Evolutionary conservation across 2,113 vertebrate genomes (phyloP).

Genomic region (Heteronetta atricapilla): DNA sequence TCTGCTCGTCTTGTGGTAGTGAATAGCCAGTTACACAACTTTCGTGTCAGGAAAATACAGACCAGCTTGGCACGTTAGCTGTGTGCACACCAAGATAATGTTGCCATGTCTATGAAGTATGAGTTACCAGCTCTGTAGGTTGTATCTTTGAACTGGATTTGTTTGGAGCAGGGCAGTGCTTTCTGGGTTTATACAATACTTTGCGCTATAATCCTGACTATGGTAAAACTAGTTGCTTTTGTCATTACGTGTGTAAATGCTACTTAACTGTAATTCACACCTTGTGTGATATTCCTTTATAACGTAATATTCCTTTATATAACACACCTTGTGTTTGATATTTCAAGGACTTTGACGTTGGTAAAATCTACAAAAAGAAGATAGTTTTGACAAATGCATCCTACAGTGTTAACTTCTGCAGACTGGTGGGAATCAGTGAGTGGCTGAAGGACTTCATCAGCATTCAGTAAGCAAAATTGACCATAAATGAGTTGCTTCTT

Average conservation of each 20-base stretch:
- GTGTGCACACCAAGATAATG: not conserved
- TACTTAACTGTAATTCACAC: not conserved
- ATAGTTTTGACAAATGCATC: conserved; percentile 85
- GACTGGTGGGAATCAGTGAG: conserved; percentile 79
- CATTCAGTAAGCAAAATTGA: conserved; percentile 79
- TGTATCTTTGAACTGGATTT: no score
- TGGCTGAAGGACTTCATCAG: conserved; percentile 82
- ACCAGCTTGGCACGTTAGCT: not conserved
- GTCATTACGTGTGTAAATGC: not conserved
- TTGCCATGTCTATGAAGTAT: not conserved
- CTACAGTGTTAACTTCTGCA: conserved; percentile 83
- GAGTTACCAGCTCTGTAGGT: not conserved
- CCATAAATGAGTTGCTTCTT: not conserved
- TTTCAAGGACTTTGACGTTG: conserved; percentile 90
- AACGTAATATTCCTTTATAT: no score
- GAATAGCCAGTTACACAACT: not conserved
- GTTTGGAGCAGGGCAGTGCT: not conserved
- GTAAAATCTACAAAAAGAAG: conserved; percentile 88
- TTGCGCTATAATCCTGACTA: not conserved
- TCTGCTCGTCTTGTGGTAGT: not conserved
- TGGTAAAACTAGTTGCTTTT: not conserved
- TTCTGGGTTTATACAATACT: no score
- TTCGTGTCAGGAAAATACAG: not conserved
- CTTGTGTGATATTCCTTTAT: not conserved
- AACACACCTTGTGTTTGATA: not conserved